These are phyloP conservation scores for Aulostomus chinensis DNA, from an alignment of 2,797 vertebrate genomes.

Conservation along the genomic window DNA sequence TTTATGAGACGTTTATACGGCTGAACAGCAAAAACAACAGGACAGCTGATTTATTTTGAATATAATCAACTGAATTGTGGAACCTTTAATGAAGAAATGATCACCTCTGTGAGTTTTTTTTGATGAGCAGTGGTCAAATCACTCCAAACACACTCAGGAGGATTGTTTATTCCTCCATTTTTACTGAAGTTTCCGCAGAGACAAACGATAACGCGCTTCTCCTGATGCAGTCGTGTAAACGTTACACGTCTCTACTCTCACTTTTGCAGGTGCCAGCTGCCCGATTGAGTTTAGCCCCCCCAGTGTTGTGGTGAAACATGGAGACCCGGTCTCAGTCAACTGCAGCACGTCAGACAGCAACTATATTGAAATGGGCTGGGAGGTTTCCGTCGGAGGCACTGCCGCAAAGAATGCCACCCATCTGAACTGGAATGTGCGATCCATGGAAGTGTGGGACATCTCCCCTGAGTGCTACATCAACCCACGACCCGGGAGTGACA, in stretches of 20 bases:
- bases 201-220: neutral
- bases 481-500: fast-evolving
- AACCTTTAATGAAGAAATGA: too few species aligned
- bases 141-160: too few species aligned
- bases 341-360: constrained; percentile 31
- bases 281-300: constrained; percentile 55
- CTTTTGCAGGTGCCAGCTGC: constrained; percentile 49
- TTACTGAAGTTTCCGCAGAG: neutral
- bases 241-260: neutral
- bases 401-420: fast-evolving
- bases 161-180: neutral
- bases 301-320: constrained; percentile 57
- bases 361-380: constrained; percentile 51
- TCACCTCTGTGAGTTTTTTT: too few species aligned
- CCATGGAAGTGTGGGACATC: constrained; percentile 14
- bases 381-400: neutral
- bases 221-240: neutral
- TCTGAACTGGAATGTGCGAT: constrained; percentile 46
- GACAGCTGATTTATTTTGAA: too few species aligned
- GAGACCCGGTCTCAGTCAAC: constrained; percentile 51
- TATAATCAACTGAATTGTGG: too few species aligned
- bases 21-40: too few species aligned
- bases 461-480: neutral
- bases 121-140: too few species aligned
- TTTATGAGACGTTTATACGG: too few species aligned